phyloP scores from a whole-genome alignment of 2,113 vertebrate genomes.

The Nipponia nippon region DNA sequence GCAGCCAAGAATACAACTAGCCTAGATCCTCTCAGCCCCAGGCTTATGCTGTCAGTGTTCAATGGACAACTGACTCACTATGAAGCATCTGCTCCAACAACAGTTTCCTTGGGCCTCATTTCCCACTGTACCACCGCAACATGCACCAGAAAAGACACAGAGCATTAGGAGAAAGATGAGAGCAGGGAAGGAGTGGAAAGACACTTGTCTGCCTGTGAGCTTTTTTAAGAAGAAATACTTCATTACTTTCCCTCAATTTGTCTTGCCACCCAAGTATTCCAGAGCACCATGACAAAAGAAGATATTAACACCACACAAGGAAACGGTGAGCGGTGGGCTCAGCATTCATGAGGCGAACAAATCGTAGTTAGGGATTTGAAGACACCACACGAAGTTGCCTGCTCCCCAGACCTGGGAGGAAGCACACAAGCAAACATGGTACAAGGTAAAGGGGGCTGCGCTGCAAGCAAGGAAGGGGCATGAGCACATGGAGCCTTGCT shows the following conservation, averaged over 20 bases:
- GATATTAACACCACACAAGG: not conserved
- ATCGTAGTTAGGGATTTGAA: not conserved
- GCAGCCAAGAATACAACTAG: not conserved
- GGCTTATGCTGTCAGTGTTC: not conserved
- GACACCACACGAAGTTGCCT: not conserved
- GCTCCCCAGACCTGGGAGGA: not conserved
- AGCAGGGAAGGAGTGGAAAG: not conserved
- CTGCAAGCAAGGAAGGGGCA: not conserved
- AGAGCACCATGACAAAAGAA: not conserved
- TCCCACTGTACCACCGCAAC: accelerated
- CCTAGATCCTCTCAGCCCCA: not conserved
- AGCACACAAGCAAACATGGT: accelerated
- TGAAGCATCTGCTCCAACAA: not conserved
- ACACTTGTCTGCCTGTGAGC: not conserved
- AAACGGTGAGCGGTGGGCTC: accelerated
- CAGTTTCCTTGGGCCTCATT: not conserved
- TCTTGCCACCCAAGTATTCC: not conserved
- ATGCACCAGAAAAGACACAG: not conserved
- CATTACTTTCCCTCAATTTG: not conserved
- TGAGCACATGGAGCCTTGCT: not conserved
- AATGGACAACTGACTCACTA: not conserved
- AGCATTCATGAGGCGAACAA: not conserved
- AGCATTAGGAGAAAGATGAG: not conserved
- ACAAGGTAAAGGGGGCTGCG: not conserved
- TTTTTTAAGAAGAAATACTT: not conserved